These are phyloP conservation scores for Seison nebaliae DNA, from an alignment of 1,140 invertebrate species.

Conservation along the genomic window DNA sequence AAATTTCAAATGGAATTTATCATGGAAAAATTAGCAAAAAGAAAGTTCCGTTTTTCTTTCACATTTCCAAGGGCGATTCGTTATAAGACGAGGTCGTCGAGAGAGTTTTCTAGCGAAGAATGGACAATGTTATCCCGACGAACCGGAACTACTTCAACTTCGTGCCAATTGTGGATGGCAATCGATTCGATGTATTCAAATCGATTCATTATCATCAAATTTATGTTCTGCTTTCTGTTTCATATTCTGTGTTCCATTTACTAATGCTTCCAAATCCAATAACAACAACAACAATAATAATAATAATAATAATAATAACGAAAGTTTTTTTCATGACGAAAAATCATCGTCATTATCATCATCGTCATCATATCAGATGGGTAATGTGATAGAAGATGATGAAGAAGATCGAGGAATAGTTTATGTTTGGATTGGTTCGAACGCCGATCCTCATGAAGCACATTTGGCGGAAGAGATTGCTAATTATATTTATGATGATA, in stretches of 20 bases:
- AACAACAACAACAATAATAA: conserved; percentile 1
- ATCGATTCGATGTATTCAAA: conserved; percentile 71
- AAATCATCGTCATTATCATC: too few species aligned
- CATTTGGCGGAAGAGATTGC: conserved; percentile 67
- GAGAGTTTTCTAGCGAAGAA: too few species aligned
- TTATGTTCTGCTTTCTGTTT: conserved; percentile 30
- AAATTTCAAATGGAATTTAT: conserved; percentile 13
- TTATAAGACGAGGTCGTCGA: conserved; percentile 68
- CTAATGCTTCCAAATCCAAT: conserved; percentile 15
- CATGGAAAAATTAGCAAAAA: conserved; percentile 43
- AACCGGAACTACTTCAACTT: not conserved
- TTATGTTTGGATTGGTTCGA: conserved; percentile 83
- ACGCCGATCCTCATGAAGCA: conserved; percentile 58
- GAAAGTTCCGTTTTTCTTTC: conserved; percentile 95
- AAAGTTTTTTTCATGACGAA: not conserved
- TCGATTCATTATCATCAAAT: conserved; percentile 16
- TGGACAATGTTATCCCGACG: conserved; percentile 24
- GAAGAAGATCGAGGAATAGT: conserved; percentile 66
- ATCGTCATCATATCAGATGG: too few species aligned
- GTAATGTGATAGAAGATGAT: too few species aligned
- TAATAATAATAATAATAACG: conserved; percentile 3
- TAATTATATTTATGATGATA: conserved; percentile 53
- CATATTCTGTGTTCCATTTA: conserved; percentile 9
- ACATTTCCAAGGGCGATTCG: conserved; percentile 78
- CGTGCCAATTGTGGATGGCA: too few species aligned